phyloP scores from a whole-genome alignment of 2,888 invertebrate genomes.

The Cremastinae sp. region DNA sequence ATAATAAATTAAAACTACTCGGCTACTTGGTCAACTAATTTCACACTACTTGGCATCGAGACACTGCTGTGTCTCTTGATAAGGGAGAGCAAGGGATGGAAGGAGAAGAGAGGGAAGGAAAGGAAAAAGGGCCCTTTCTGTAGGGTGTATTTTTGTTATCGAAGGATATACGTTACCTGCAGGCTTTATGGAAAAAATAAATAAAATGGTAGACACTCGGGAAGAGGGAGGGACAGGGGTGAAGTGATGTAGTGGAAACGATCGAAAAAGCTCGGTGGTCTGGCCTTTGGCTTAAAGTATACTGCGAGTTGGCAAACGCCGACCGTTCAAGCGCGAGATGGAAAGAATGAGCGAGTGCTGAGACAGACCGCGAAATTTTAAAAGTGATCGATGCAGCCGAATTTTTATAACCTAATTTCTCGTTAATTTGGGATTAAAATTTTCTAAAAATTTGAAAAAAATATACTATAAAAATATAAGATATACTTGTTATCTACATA shows the following conservation, averaged over 20 bases:
- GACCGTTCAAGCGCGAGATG: slow-evolving; percentile 37
- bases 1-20: too few relatives aligned
- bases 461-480: too few relatives aligned
- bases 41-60: too few relatives aligned
- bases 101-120: background rate
- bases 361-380: too few relatives aligned
- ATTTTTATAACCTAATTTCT: too few relatives aligned
- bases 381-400: too few relatives aligned
- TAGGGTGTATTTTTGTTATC: slow-evolving; percentile 37
- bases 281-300: background rate
- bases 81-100: too few relatives aligned
- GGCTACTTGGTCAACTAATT: too few relatives aligned
- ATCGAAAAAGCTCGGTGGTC: slow-evolving; percentile 34
- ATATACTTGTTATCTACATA: too few relatives aligned
- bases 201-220: slow-evolving; percentile 23
- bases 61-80: too few relatives aligned
- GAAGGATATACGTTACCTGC: slow-evolving; percentile 52
- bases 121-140: background rate
- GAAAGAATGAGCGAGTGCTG: slow-evolving; percentile 31
- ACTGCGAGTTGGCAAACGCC: slow-evolving; percentile 28
- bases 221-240: slow-evolving; percentile 7
- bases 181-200: slow-evolving; percentile 33
- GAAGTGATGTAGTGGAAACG: slow-evolving; percentile 10
- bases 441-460: too few relatives aligned
- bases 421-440: too few relatives aligned